Base-by-base conservation (phyloP, 92 coral and sea anemone genomes). In the Umimayanthus kanabou region DNA sequence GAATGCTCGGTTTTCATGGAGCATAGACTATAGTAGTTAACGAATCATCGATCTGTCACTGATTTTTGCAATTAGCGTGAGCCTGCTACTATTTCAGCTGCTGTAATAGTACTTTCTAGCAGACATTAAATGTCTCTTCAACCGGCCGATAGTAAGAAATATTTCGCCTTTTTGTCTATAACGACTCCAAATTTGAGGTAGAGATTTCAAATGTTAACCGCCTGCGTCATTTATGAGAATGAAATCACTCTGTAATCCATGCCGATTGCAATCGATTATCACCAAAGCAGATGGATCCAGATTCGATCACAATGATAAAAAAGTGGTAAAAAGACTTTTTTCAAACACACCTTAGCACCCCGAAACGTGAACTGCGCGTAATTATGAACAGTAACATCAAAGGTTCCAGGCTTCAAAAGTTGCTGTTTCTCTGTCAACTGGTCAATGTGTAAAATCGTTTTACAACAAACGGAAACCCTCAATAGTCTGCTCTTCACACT, bases 371-470 rank as follows among this genome's bases (percentile, higher is more conserved):
- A 23, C n/a, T 20, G 69, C 25, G 8, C 69, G n/a, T 61, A 61
- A 2, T 61, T 61, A 61, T 22, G 69, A 61, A 61, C 69, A 5
- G 8, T 61, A 3, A 61, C 9, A 61, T 61, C 1, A 20, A 61
- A 61, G 69, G 5, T 18, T 61, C 69, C 25, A 23, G 69, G 69
- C n/a, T 61, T 14, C 26, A 23, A 61, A 61, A 16, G 67, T 39
- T 65, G 74, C 20, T 16, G 47, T 67, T 40, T 81, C 72, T 80
- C 85, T 81, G 39, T 83, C 78, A 83, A 43, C n/a, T 83, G 26
- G 65, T 69, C 70, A 83, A 83, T 45, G 65, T 26, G 28, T n/a
- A 25, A 43, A 70, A 67, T 37, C 39, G 43, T 42, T 82, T 45
- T 29, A 70, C 26, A 15, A 42, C 33, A 50, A 69, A 83, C 87